Evolutionary conservation across 2,888 invertebrate species (phyloP).

Genomic region (Ennomos fuscantarius): DNA sequence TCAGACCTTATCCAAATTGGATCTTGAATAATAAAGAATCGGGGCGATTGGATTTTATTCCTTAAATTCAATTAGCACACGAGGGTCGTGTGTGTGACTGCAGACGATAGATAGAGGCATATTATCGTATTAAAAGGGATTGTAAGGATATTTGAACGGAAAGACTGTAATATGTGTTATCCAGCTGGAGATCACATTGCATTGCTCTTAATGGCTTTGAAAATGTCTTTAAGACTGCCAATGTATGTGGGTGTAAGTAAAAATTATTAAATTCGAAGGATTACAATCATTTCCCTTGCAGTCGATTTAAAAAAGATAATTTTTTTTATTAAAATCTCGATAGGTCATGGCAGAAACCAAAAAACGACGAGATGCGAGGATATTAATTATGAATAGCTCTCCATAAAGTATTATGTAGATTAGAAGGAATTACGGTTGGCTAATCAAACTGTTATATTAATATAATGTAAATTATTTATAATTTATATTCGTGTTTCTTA

Average conservation of each 20-base stretch:
- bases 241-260: background rate
- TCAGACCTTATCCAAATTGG: constrained; percentile 86
- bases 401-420: no score
- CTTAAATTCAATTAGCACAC: constrained; percentile 86
- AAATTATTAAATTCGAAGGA: background rate
- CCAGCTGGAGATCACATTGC: background rate
- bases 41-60: constrained; percentile 86
- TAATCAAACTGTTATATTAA: no score
- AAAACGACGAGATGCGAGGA: no score
- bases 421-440: no score
- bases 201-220: background rate
- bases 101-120: constrained; percentile 82
- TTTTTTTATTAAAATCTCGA: no score
- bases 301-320: no score
- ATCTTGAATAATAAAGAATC: constrained; percentile 87
- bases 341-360: no score
- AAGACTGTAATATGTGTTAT: constrained; percentile 45
- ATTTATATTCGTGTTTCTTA: no score
- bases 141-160: constrained; percentile 61
- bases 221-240: background rate
- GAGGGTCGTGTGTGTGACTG: constrained; percentile 83
- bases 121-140: constrained; percentile 82
- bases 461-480: no score
- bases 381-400: no score
- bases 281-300: no score